Evolutionary conservation across 2,888 invertebrate species (phyloP), one percentile per base, ranked within the genome.

Genomic region (Lithosia quadra): DNA sequence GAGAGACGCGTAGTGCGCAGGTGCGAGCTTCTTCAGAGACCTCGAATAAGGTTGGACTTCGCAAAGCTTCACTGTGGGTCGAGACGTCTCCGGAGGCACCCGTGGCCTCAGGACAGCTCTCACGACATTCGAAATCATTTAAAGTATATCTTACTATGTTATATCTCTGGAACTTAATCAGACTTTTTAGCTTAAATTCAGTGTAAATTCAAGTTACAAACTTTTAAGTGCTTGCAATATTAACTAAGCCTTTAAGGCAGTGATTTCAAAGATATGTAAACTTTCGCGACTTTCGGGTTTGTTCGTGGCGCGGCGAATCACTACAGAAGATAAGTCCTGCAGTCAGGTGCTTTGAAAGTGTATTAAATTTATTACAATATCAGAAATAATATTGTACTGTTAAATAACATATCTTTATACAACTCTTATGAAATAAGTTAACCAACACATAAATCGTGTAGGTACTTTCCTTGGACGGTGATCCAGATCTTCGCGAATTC

Each of bases 1-100:
- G 49, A 59, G 21, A 22, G 33, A 22, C 57, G n/a, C n/a, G 55
- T 66, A 80, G 39, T 86, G 90, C 91, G 90, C 90, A 89, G 83
- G 88, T 86, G 78, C 73, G 71, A 72, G 62, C 81, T 84, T 84
- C 85, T 84, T 64, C 63, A 64, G 67, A 77, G 61, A 60, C 77
- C 64, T 68, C 61, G 78, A 84, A 84, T 80, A 81, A 84, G 80
- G 76, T 74, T 68, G 67, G 66, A 66, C 67, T 60, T 22, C 39
- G 22, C 15, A 56, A 68, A 63, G 58, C 70, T 69, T 65, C 74
- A 78, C 65, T 73, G 69, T 73, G 67, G 67, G 75, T 78, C 70
- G 65, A 75, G 74, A 36, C 69, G 58, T 63, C 74, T 62, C 63
- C 34, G 49, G 33, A 75, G 59, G 69, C 71, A 67, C 66, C 28